Evolutionary conservation across 2,888 invertebrate species (phyloP).

Genomic region (Itoplectis maculator): DNA sequence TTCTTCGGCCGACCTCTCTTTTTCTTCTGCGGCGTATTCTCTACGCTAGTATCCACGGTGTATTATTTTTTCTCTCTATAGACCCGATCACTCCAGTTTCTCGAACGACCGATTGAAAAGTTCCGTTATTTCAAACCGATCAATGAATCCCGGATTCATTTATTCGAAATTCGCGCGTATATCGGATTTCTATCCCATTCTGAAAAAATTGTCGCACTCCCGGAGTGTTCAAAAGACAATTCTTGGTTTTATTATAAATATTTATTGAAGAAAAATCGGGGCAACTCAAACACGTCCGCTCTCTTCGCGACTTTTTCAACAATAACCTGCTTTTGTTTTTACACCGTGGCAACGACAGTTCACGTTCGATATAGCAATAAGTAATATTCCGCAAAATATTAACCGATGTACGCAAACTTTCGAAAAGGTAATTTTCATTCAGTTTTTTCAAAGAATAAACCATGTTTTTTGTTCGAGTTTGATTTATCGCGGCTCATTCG

Average conservation of each 20-base stretch:
- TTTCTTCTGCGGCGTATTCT: not conserved
- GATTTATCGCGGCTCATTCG: too few relatives aligned
- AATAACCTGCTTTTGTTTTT: too few relatives aligned
- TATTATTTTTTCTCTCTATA: not conserved
- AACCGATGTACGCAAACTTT: too few relatives aligned
- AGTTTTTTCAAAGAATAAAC: too few relatives aligned
- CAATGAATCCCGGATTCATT: constrained; percentile 16
- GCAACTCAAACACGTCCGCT: too few relatives aligned
- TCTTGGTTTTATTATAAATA: too few relatives aligned
- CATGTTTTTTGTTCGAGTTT: too few relatives aligned
- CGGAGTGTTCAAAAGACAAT: not conserved
- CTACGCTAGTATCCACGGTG: not conserved
- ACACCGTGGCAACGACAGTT: too few relatives aligned
- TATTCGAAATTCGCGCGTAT: not conserved
- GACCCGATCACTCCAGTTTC: constrained; percentile 68
- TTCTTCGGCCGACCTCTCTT: constrained; percentile 7
- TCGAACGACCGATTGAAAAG: constrained; percentile 56
- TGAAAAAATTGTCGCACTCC: constrained; percentile 19
- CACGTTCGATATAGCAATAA: too few relatives aligned
- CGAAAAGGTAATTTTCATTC: too few relatives aligned
- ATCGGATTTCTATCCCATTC: constrained; percentile 1
- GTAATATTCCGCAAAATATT: too few relatives aligned
- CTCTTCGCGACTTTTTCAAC: not conserved
- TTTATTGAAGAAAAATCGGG: too few relatives aligned
- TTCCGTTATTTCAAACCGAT: constrained; percentile 14